Evolutionary conservation across 1,140 invertebrate genomes (phyloP).

Genomic region (Drosophila aff.): DNA sequence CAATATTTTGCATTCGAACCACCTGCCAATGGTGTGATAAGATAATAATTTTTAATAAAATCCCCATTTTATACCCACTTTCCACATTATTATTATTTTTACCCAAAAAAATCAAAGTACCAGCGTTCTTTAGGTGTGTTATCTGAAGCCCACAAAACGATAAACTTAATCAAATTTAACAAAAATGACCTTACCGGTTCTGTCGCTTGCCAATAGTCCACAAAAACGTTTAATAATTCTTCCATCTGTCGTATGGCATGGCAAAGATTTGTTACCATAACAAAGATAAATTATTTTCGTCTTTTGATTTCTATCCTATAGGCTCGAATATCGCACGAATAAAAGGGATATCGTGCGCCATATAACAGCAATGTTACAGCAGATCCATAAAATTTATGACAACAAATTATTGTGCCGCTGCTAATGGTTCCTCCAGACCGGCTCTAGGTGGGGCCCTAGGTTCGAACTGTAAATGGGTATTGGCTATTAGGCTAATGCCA

Average conservation of each 20-base stretch:
- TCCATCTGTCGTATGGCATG: not conserved
- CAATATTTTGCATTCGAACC: not conserved
- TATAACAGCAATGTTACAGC: constrained; percentile 41
- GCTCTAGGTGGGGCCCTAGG: constrained; percentile 16
- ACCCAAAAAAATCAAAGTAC: not conserved
- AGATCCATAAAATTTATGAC: constrained; percentile 68
- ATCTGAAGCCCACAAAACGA: not conserved
- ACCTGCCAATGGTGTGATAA: not conserved
- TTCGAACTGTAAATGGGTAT: constrained; percentile 20
- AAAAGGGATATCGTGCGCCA: constrained; percentile 16
- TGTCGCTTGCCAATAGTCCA: not conserved
- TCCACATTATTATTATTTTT: too few species aligned
- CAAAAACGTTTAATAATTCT: constrained; percentile 9
- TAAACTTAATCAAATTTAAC: constrained; percentile 4
- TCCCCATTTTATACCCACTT: not conserved
- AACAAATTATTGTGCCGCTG: constrained; percentile 54
- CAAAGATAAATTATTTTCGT: constrained; percentile 10
- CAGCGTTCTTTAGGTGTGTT: not conserved
- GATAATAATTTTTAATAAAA: not conserved
- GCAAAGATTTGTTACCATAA: constrained; percentile 26
- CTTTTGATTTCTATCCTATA: not conserved
- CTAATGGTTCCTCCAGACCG: constrained; percentile 25
- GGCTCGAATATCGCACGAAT: constrained; percentile 1
- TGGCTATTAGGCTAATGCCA: constrained; percentile 28
- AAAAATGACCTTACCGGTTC: not conserved